Evolutionary conservation across 2,888 invertebrate species (phyloP).

Genomic region (Microctonus hyperodae): DNA sequence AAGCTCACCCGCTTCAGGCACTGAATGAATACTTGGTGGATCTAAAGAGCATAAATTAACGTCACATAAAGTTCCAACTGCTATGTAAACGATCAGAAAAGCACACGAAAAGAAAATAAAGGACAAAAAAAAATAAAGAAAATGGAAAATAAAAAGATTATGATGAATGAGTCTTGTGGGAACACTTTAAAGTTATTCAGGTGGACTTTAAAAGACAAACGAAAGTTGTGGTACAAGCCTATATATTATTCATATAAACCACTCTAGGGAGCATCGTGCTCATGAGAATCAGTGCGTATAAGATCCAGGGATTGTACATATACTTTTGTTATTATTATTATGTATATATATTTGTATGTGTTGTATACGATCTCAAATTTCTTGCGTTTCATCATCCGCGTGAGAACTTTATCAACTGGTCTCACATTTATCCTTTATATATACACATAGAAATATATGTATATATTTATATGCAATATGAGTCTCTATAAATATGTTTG

Average conservation of each 20-base stretch:
- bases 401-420: conserved; percentile 17
- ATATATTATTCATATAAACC: neutral
- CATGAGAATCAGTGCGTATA: conserved; percentile 20
- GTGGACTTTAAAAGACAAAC: conserved; percentile 4
- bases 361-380: conserved; percentile 16
- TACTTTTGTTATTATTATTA: neutral
- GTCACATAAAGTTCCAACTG: conserved; percentile 27
- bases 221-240: neutral
- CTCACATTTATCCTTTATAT: neutral
- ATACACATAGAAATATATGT: neutral
- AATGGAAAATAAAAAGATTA: neutral
- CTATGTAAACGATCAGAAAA: neutral
- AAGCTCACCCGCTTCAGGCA: conserved; percentile 74
- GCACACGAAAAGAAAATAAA: neutral
- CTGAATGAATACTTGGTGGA: conserved; percentile 71
- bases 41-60: conserved; percentile 62
- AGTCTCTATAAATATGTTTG: neutral
- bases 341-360: no score
- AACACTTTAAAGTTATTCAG: conserved; percentile 13
- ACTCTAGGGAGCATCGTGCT: conserved; percentile 1
- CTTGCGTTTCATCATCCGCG: conserved; percentile 3
- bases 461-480: no score
- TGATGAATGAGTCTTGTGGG: conserved; percentile 5
- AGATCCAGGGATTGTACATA: neutral
- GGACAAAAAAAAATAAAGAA: no score